Evolutionary conservation across 2,797 vertebrate species (phyloP), one percentile per base, ranked within the genome.

Genomic region (Gadopsis marmoratus): DNA sequence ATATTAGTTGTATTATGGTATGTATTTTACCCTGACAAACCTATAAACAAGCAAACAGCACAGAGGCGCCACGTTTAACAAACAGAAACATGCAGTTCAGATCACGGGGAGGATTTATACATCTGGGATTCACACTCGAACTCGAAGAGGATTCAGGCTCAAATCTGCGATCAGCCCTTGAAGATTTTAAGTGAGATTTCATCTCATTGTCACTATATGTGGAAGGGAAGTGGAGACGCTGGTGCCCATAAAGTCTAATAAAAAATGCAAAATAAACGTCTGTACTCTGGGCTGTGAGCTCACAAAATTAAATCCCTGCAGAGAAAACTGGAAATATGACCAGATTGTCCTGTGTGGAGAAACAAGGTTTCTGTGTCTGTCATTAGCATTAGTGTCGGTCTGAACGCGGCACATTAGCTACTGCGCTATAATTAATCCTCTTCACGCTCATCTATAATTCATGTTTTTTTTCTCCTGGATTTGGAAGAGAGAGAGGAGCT

Each of bases 341-440:
- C 43, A 35, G 63, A 43, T 51, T 26, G 26, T 59, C 61, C 26
- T 13, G 61, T 67, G 61, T 71, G 73, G 23, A 35, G 51, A 66
- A 71, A 14, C 56, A 54, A 79, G 74, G 55, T 79, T 87, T 63
- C 48, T 71, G 66, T 79, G 26, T 74, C 78, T 91, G 87, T 91
- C 88, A 88, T 87, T 83, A 89, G 84, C 86, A 91, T 92, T 89
- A 89, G 91, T 74, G 82, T 89, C 86, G 70, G 54, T 90, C 77
- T 86, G 68, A 87, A 71, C 33, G 71, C 76, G 58, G 78, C 80
- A 85, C 84, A 88, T 88, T 90, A 87, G 85, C 83, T 73, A 86
- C 77, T 58, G 85, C n/a, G 43, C 87, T 85, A 83, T 90, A 88
- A 88, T 90, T 92, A 89, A 91, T 92, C 91, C 88, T 84, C 78